Conservation (phyloP, 2,797 vertebrate species). For the Muraenolepis orangiensis region DNA sequence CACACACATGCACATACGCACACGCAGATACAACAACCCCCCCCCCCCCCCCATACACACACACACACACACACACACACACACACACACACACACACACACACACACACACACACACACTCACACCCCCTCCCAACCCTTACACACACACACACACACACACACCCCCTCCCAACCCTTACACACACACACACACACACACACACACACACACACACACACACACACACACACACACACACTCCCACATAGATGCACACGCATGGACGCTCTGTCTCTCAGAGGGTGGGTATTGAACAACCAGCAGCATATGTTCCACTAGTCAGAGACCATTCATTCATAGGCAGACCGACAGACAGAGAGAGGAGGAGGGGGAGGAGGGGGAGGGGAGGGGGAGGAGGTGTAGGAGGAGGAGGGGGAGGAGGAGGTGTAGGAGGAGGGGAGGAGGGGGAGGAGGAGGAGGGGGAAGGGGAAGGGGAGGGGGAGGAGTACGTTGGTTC, state of each 20-base stretch:
- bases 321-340: conserved; percentile 74
- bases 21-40: conserved; percentile 57
- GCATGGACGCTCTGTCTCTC: conserved; percentile 61
- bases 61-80: no score
- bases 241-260: conserved; percentile 35
- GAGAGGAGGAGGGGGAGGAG: not conserved
- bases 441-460: conserved; percentile 7
- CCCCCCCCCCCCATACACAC: no score
- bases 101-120: conserved; percentile 45
- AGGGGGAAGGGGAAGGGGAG: conserved; percentile 8
- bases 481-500: not conserved
- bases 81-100: conserved; percentile 39
- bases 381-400: not conserved
- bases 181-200: conserved; percentile 38
- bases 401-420: not conserved
- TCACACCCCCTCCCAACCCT: conserved; percentile 21
- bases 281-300: conserved; percentile 75
- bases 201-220: conserved; percentile 8
- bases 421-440: not conserved
- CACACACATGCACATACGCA: conserved; percentile 18
- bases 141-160: conserved; percentile 7
- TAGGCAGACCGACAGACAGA: conserved; percentile 39
- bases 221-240: conserved; percentile 8
- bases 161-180: conserved; percentile 25
- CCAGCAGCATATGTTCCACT: conserved; percentile 77